Base-by-base conservation (phyloP, 1,140 invertebrate species). In the Sitophilus oryzae region DNA sequence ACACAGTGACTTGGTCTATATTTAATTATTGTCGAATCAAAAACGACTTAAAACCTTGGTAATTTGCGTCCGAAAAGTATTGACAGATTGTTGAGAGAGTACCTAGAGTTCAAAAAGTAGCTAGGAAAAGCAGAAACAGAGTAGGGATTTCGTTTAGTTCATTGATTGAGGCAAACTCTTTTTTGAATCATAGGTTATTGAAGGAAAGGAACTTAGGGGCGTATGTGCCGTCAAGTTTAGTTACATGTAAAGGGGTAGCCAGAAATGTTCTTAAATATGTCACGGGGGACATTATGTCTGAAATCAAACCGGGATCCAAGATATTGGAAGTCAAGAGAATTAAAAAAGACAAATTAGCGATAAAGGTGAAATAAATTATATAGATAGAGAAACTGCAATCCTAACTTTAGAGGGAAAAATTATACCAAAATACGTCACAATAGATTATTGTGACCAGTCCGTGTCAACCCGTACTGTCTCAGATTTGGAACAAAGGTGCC, bases 351-450 rank as follows among this genome's bases (percentile, higher is more conserved):
- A 36, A 50, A n/a, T 22, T n/a, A 20, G n/a, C n/a, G 25, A 43
- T 14, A n/a, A 19, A 10, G 25, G 36, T 18, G 38, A 44, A 19
- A 38, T 20, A 0, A 19, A n/a, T 16, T 34, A 38, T n/a, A 25
- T 41, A 36, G 15, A 51, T 9, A 47, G 37, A 9, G 15, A 44
- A 16, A 41, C 54, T 3, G 15, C 40, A 5, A 22, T 49, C 8
- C 20, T 56, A 3, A 56, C 54, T 0, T 56, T 56, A 25, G 40
- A 42, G 14, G 54, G 54, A 10, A 46, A 36, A n/a, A 22, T 16
- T 6, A 37, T 46, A 6, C 54, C 54, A 19, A 21, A 43, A 21
- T 9, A 23, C 16, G 21, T 56, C 15, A 20, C 19, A 2, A 5
- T 56, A 20, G 40, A 47, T 25, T 25, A 14, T 22, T 42, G n/a